Percentiles rank a stretch among this genome's conserved stretches.
Evolutionary conservation across 1,140 invertebrate genomes (phyloP).

Genomic region (Drosophila nigrodunni): DNA sequence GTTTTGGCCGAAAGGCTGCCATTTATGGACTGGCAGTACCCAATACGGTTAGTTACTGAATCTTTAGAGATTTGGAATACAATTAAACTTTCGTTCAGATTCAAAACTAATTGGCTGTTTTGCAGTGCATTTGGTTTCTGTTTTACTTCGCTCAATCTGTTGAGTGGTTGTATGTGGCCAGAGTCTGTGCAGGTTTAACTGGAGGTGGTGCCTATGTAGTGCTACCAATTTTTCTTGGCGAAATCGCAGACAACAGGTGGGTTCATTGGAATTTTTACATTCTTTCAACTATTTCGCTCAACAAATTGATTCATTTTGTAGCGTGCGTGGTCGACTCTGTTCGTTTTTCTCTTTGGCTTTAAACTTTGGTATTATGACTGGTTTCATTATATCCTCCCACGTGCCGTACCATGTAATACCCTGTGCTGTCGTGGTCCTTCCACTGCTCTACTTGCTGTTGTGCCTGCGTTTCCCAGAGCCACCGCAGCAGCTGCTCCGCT

Average conservation of each 20-base stretch:
- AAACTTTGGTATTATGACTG: constrained; percentile 70
- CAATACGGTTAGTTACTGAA: constrained; percentile 64
- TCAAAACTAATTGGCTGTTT: not conserved
- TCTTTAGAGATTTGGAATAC: too few species aligned
- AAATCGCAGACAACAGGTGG: constrained; percentile 80
- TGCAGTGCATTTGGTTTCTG: constrained; percentile 71
- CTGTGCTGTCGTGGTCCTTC: constrained; percentile 56
- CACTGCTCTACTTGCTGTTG: constrained; percentile 55
- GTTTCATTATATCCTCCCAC: constrained; percentile 67
- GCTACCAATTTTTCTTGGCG: constrained; percentile 76
- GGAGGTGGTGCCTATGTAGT: constrained; percentile 74
- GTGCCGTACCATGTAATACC: constrained; percentile 74
- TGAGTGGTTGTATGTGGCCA: constrained; percentile 78
- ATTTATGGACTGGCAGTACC: constrained; percentile 72
- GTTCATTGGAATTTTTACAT: not conserved
- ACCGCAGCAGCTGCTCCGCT: constrained; percentile 66
- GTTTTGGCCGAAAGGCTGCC: constrained; percentile 78
- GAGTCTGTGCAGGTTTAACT: constrained; percentile 82
- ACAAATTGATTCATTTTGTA: constrained; percentile 8
- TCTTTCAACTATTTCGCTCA: not conserved
- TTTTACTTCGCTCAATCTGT: constrained; percentile 73
- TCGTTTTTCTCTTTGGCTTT: constrained; percentile 66
- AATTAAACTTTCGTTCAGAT: too few species aligned
- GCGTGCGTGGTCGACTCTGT: constrained; percentile 73
- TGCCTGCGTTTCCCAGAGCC: constrained; percentile 68